Base-by-base conservation (phyloP, 2,113 vertebrate species). In the Dendropsophus ebraccatus region DNA sequence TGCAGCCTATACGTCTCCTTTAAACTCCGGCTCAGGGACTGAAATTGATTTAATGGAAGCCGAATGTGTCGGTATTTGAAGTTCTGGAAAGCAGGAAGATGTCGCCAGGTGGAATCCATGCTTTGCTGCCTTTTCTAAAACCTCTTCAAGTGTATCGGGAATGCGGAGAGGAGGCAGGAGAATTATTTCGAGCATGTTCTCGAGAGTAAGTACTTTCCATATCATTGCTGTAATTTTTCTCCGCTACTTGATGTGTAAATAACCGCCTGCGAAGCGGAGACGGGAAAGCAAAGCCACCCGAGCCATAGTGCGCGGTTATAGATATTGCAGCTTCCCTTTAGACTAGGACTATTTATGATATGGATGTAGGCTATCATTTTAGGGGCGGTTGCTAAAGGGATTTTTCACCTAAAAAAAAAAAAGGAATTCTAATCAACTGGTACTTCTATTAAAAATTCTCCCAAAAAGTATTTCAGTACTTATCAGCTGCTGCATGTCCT, bases 91-190 rank as follows among this genome's bases (percentile, higher is more conserved):
- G 81, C 28, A 8, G 81, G n/a, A 73, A 37, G 56, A 83, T 73
- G 73, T 56, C 37, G 81, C 81, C 65, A 72, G 81, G 81, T 83
- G 81, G 67, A 72, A 56, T 73, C 65, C 67, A 73, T 72, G 81
- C 67, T 56, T 83, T 70, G 81, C 81, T 83, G 81, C 81, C 47
- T 83, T 56, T 45, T 83, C 32, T 41, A 41, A 72, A 72, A 50
- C 67, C 81, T 73, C 81, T 83, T 56, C 49, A 83, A 83, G 81
- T 83, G 49, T 83, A 73, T 83, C 81, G 70, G 81, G 47, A 56
- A 73, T 25, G 81, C 81, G 70, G 17, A 83, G 54, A 73, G 67
- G 67, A 45, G 67, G 45, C 30, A 25, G 45, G 49, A 41, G 81
- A 83, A 73, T 73, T 73, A 83, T 73, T 72, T 83, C 13, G 47